Conservation (phyloP, 2,797 vertebrate species). For the Micromesistius poutassou region DNA sequence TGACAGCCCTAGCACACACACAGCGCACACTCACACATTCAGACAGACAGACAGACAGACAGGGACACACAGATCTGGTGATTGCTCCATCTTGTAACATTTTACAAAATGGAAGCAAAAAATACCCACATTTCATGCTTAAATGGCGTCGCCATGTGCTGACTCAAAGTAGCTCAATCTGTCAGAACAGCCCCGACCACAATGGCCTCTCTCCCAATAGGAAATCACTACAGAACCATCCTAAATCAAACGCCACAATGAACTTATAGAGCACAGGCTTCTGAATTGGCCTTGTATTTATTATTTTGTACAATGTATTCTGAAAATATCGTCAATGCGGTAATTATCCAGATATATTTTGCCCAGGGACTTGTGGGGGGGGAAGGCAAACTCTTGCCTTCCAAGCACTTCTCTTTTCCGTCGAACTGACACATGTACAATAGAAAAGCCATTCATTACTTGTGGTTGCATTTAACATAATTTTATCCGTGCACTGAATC, state of each 20-base stretch:
- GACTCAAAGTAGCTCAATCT: constrained; percentile 38
- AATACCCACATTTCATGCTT: constrained; percentile 13
- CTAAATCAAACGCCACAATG: constrained; percentile 6
- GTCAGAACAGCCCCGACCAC: constrained; percentile 29
- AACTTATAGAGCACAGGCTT: constrained; percentile 4
- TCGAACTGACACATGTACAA: not conserved
- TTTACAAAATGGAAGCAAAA: constrained; percentile 36
- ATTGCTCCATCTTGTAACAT: constrained; percentile 24
- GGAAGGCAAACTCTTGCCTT: too few species aligned
- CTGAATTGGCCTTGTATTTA: not conserved
- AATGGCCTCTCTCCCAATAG: constrained; percentile 27
- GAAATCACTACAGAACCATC: not conserved
- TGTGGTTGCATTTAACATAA: not conserved
- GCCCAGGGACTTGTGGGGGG: too few species aligned
- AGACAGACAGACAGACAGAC: too few species aligned
- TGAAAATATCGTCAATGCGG: not conserved
- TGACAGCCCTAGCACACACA: too few species aligned
- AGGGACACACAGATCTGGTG: constrained; percentile 14
- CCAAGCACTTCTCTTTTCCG: not conserved
- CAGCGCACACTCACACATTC: not conserved
- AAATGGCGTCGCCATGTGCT: constrained; percentile 42
- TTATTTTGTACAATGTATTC: not conserved
- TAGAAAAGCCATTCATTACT: not conserved
- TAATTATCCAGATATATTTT: not conserved
- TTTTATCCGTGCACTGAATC: not conserved